Conservation (phyloP, 2,888 invertebrate genomes). For the Drosophila maculinotata region DNA sequence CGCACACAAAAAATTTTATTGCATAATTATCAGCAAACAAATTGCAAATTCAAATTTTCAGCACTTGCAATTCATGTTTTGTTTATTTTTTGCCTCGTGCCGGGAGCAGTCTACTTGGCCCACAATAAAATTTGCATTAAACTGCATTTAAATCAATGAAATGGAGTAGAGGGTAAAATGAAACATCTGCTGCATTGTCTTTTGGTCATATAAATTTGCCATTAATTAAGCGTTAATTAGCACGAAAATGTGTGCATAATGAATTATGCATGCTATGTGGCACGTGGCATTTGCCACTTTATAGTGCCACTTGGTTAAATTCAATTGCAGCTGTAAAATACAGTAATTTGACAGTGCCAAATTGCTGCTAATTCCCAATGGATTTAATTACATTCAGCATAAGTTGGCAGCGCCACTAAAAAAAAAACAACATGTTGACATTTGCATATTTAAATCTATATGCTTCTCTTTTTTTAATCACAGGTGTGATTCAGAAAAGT, state of each 20-base stretch:
- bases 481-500: background rate
- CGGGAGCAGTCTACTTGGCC: background rate
- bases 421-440: background rate
- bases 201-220: conserved; percentile 56
- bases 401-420: conserved; percentile 1
- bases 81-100: background rate
- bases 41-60: background rate
- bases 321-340: conserved; percentile 31
- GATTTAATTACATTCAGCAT: background rate
- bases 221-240: conserved; percentile 75
- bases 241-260: conserved; percentile 60
- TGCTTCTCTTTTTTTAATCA: too few species aligned
- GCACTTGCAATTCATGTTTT: conserved; percentile 1
- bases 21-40: conserved; percentile 9
- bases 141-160: conserved; percentile 70
- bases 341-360: conserved; percentile 9
- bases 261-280: conserved; percentile 63
- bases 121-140: conserved; percentile 61
- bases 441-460: background rate
- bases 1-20: background rate
- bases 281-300: conserved; percentile 27
- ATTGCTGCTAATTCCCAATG: conserved; percentile 7
- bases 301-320: conserved; percentile 37
- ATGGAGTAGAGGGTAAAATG: conserved; percentile 22
- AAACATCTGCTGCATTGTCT: conserved; percentile 58